Conservation (phyloP, 2,888 invertebrate species). For the Falcaria lacertinaria region DNA sequence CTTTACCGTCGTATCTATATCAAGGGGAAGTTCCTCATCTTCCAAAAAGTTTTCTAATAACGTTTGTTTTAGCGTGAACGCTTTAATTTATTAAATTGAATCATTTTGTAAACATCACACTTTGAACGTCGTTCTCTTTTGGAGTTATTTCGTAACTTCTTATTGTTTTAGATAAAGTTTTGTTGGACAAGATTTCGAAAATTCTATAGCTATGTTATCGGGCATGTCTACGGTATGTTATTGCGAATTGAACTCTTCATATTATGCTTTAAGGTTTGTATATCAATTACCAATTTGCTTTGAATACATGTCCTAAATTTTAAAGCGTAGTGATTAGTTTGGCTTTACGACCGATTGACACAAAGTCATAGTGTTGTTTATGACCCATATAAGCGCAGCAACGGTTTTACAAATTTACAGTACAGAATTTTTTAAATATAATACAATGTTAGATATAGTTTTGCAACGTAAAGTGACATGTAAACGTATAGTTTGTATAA, state of each 20-base stretch:
- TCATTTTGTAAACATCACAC: background rate
- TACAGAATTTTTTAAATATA: background rate
- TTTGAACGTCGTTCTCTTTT: background rate
- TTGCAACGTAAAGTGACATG: too few species aligned
- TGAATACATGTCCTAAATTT: too few species aligned
- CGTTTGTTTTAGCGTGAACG: conserved; percentile 3
- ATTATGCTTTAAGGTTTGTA: too few species aligned
- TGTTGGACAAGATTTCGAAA: too few species aligned
- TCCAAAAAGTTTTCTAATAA: conserved; percentile 14
- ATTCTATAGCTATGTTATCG: too few species aligned
- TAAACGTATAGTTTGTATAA: too few species aligned
- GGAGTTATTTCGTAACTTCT: background rate
- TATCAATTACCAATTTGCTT: too few species aligned
- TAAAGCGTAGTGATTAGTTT: background rate
- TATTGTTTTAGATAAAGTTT: too few species aligned
- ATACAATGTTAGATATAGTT: too few species aligned
- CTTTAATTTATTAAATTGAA: background rate
- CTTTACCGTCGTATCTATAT: conserved; percentile 10
- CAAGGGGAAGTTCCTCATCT: background rate
- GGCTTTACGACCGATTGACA: background rate
- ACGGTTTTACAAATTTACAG: background rate
- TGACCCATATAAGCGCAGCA: background rate
- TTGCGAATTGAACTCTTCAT: too few species aligned
- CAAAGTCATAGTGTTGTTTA: background rate
- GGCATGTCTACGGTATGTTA: too few species aligned